Base-by-base conservation (phyloP, 2,797 vertebrate genomes). In the Acipenser transmontanus region DNA sequence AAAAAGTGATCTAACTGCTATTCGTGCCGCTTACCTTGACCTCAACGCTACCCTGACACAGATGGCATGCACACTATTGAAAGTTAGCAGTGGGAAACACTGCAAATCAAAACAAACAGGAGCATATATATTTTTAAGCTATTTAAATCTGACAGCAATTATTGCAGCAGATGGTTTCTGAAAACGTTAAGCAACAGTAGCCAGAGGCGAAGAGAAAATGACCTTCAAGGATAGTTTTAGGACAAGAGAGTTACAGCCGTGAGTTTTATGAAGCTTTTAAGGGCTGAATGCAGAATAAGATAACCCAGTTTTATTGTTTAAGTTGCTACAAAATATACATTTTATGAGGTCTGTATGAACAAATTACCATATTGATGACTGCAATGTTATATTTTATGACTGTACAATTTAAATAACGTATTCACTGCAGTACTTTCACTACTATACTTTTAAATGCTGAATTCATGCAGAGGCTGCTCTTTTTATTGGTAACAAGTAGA, bases 321-420 rank as follows among this genome's bases (percentile, higher is more conserved):
- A 77, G 68, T 76, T 76, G 69, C 69, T 69, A 70, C 77, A 70
- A 78, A 80, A 81, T 76, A 75, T 68, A 77, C 62, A 62, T 66
- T 79, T 80, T 76, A 80, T 70, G 70, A 73, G 70, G 61, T 74
- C 70, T 66, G 60, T 61, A 34, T 60, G 64, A 66, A 60, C 34
- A 34, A 80, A 82, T 78, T 76, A 77, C 70, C 76, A 79, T 79
- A 79, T 76, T 77, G 78, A 77, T 81, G 69, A 74, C 57, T 62
- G 66, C 66, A 66, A 71, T 77, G 73, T 78, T 78, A 73, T 69
- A 62, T 72, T 82, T 80, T 83, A 78, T 50, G 66, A 68, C 61
- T 49, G 65, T 75, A 70, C 67, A 70, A 71, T 79, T 77, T 73
- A 71, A 82, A 81, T 76, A 74, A 72, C 70, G 63, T 63, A 49